phyloP scores from a whole-genome alignment of 2,113 vertebrate genomes.

The Chaetura pelagica region DNA sequence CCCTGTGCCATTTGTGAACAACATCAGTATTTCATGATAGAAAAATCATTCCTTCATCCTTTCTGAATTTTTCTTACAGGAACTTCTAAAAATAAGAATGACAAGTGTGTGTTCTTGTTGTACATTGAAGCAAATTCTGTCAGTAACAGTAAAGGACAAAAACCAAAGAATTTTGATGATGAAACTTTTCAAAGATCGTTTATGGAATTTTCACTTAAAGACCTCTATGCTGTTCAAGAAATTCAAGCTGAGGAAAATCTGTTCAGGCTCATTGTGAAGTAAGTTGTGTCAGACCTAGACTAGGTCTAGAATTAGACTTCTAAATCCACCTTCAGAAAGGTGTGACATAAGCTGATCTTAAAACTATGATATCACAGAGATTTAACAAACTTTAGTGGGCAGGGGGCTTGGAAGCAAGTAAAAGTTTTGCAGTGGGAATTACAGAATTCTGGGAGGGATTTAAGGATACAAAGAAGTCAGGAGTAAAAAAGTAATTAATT shows the following conservation, averaged over 20 bases:
- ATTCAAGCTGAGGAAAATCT: constrained; percentile 94
- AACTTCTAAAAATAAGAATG: constrained; percentile 86
- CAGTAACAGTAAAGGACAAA: constrained; percentile 94
- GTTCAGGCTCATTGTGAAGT: constrained; percentile 88
- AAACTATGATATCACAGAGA: background rate
- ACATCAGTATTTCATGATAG: background rate
- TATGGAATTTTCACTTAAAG: constrained; percentile 95
- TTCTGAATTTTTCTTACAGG: constrained; percentile 76
- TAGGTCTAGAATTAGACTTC: background rate
- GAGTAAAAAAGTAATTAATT: background rate
- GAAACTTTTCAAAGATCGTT: constrained; percentile 71
- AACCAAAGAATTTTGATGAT: constrained; percentile 78
- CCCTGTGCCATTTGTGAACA: background rate
- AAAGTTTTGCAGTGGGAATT: background rate
- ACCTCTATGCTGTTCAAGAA: constrained; percentile 95
- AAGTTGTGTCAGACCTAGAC: constrained; percentile 24
- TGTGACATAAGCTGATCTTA: background rate
- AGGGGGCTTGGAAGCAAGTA: background rate
- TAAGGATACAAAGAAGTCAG: background rate
- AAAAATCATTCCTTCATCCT: background rate
- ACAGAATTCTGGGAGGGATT: background rate
- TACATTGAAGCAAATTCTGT: constrained; percentile 95
- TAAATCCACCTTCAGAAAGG: background rate
- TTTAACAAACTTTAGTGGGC: background rate
- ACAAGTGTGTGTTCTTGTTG: constrained; percentile 96